A percentile compares a stretch with the other conserved stretches of the same genome.
Evolutionary conservation across 2,113 vertebrate species (phyloP).

Genomic region (Muntiacus reevesi): DNA sequence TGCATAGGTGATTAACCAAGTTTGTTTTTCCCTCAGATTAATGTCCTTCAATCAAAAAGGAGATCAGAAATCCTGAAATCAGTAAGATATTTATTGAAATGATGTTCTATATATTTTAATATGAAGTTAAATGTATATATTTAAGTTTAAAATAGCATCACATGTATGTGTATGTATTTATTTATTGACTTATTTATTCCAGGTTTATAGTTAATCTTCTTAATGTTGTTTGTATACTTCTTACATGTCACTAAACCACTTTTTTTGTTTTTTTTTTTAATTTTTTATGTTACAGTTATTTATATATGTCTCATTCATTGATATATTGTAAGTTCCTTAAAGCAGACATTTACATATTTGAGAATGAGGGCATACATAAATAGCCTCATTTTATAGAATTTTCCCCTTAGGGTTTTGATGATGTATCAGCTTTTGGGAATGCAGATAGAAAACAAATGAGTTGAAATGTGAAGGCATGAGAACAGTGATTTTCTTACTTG

Average conservation of each 20-base stretch:
- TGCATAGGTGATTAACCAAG: constrained; percentile 21
- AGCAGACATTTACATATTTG: background rate
- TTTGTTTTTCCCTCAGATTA: constrained; percentile 86
- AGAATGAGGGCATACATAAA: background rate
- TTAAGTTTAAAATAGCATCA: background rate
- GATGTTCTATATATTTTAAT: background rate
- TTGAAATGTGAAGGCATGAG: background rate
- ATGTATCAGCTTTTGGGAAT: background rate
- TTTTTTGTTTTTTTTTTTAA: background rate
- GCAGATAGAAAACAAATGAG: background rate
- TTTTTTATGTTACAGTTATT: background rate
- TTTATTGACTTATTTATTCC: background rate
- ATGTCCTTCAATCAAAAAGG: constrained; percentile 97
- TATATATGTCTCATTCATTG: background rate
- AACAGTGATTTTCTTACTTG: background rate
- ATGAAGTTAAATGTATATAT: background rate
- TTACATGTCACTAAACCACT: background rate
- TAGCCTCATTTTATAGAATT: background rate
- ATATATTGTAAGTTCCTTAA: background rate
- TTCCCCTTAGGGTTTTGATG: background rate
- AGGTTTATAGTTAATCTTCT: background rate
- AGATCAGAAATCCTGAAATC: constrained; percentile 99
- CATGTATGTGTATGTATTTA: background rate
- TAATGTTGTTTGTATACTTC: background rate
- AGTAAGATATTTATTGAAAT: constrained; percentile 81